phyloP scores from a whole-genome alignment of 1,140 invertebrate genomes.

The Musca vetustissima region DNA sequence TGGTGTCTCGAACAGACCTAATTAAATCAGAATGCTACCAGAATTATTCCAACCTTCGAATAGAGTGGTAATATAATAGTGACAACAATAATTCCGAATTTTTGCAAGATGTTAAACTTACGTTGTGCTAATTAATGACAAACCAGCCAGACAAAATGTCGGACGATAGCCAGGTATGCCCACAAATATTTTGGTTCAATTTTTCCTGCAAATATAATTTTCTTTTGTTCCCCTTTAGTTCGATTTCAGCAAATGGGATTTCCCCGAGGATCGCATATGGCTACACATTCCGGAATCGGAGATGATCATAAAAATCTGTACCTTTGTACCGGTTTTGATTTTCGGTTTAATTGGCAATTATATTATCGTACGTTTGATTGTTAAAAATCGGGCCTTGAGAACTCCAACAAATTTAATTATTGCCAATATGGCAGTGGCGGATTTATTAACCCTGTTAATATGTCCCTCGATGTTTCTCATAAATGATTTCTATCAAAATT shows the following conservation, averaged over 20 bases:
- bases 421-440: constrained; percentile 76
- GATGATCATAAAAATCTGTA: constrained; percentile 63
- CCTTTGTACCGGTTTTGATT: constrained; percentile 64
- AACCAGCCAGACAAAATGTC: neutral
- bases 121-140: too few relatives aligned
- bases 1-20: too few relatives aligned
- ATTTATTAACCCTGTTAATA: constrained; percentile 72
- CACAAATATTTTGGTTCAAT: too few relatives aligned
- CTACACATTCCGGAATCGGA: constrained; percentile 60
- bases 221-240: constrained; percentile 31
- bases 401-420: constrained; percentile 81
- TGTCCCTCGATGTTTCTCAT: constrained; percentile 73
- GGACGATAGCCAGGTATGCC: constrained; percentile 8
- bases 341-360: constrained; percentile 73
- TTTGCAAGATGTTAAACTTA: too few relatives aligned
- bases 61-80: too few relatives aligned
- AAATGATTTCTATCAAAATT: constrained; percentile 74
- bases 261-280: constrained; percentile 62
- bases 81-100: too few relatives aligned
- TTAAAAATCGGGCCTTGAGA: constrained; percentile 67
- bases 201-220: too few relatives aligned
- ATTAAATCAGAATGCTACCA: too few relatives aligned
- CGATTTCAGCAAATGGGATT: constrained; percentile 48
- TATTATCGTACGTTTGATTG: constrained; percentile 69
- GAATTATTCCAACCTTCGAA: too few relatives aligned